Evolutionary conservation across 2,888 invertebrate genomes (phyloP).

Genomic region (Dione juno): DNA sequence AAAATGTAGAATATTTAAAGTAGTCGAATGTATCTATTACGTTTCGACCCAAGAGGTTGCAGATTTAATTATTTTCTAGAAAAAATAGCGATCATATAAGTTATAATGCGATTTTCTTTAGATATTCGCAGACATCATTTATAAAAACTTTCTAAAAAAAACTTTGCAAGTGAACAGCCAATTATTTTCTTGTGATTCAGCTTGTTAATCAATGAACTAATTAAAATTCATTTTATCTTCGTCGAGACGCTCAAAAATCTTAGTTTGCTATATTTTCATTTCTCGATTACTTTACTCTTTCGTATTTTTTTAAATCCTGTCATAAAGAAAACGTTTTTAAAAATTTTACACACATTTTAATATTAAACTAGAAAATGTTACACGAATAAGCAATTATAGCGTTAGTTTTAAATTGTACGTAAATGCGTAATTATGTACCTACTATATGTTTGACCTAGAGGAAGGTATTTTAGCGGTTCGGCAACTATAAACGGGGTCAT

Average conservation of each 20-base stretch:
- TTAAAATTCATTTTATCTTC: constrained; percentile 30
- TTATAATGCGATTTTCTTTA: neutral
- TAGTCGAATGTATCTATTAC: neutral
- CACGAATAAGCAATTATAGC: no score
- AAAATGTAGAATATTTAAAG: neutral
- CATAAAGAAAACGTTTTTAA: no score
- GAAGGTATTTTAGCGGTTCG: no score
- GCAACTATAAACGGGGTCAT: no score
- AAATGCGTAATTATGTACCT: no score
- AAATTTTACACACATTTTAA: no score
- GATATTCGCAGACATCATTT: neutral
- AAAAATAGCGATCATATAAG: neutral
- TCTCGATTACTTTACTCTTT: constrained; percentile 4
- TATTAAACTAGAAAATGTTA: no score
- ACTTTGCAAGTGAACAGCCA: constrained; percentile 16
- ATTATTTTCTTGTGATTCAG: constrained; percentile 25
- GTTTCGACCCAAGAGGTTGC: neutral
- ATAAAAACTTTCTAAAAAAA: constrained; percentile 1
- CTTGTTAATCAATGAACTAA: constrained; percentile 23
- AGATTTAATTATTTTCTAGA: neutral
- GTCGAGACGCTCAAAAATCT: constrained; percentile 13
- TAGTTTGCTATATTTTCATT: constrained; percentile 4
- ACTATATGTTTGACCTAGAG: no score
- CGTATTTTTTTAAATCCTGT: neutral
- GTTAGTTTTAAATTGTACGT: no score